phyloP scores from a whole-genome alignment of 2,113 vertebrate species.

The Columbina picui region DNA sequence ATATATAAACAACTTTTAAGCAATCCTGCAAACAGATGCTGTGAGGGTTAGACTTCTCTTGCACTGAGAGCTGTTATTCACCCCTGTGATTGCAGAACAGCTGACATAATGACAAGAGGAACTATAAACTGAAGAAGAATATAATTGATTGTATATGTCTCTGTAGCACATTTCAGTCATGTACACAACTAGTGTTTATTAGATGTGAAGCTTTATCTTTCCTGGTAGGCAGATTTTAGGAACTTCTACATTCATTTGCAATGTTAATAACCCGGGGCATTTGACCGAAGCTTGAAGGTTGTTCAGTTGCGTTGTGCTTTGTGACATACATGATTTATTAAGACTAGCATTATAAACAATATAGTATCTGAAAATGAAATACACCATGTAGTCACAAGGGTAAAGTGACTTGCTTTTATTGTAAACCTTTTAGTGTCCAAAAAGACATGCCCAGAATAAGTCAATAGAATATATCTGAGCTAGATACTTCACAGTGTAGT shows the following conservation, averaged over 20 bases:
- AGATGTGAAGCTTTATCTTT: not conserved
- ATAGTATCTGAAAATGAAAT: not conserved
- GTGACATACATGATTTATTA: not conserved
- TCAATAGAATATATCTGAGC: not conserved
- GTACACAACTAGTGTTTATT: not conserved
- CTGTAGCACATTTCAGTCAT: not conserved
- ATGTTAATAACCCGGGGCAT: not conserved
- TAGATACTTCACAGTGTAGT: not conserved
- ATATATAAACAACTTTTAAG: not conserved
- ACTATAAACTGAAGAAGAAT: not conserved
- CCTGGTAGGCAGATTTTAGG: not conserved
- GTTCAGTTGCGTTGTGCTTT: not conserved
- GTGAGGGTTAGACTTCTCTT: not conserved
- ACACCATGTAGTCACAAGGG: not conserved
- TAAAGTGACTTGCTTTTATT: not conserved
- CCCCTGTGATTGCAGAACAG: not conserved
- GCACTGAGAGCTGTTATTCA: not conserved
- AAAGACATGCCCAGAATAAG: not conserved
- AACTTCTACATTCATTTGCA: not conserved
- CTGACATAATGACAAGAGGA: not conserved
- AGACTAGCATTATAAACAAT: not conserved
- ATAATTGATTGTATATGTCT: not conserved
- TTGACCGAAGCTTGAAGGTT: not conserved
- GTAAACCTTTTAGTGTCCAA: not conserved
- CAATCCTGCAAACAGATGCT: not conserved